Percentiles rank a stretch among this genome's conserved stretches.
These are phyloP conservation scores for Tetramorium parvispinum DNA, from an alignment of 1,140 invertebrate species.

Conservation along the genomic window DNA sequence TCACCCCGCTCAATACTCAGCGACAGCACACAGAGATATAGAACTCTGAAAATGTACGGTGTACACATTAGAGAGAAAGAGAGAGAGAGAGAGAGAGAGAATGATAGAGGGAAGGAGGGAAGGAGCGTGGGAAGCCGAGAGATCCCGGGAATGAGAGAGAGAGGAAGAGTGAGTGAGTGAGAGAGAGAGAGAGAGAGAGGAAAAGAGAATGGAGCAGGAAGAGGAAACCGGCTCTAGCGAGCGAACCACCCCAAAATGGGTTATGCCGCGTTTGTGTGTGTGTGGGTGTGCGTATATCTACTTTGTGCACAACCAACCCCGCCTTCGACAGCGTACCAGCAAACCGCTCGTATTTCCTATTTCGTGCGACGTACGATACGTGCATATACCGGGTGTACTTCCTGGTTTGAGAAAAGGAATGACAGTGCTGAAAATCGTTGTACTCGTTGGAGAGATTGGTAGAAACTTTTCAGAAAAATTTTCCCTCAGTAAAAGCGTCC, in stretches of 20 bases:
- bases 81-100: background rate
- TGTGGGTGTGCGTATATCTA: constrained; percentile 18
- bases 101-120: background rate
- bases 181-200: background rate
- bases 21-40: constrained; percentile 61
- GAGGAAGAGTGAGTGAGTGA: background rate
- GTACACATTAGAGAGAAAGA: background rate
- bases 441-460: background rate
- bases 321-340: constrained; percentile 25
- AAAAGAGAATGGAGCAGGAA: constrained; percentile 29
- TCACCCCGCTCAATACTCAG: constrained; percentile 84
- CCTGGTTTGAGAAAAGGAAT: background rate
- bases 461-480: background rate
- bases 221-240: constrained; percentile 64
- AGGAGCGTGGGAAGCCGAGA: background rate
- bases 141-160: constrained; percentile 3
- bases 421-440: background rate
- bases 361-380: background rate
- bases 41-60: constrained; percentile 55
- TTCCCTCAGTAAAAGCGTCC: background rate
- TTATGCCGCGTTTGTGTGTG: constrained; percentile 64
- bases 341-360: constrained; percentile 53
- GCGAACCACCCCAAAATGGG: constrained; percentile 78
- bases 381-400: constrained; percentile 23
- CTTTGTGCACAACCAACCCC: constrained; percentile 29